These are phyloP conservation scores for Herpailurus yagouaroundi DNA, from an alignment of 2,113 vertebrate species.

Conservation along the genomic window DNA sequence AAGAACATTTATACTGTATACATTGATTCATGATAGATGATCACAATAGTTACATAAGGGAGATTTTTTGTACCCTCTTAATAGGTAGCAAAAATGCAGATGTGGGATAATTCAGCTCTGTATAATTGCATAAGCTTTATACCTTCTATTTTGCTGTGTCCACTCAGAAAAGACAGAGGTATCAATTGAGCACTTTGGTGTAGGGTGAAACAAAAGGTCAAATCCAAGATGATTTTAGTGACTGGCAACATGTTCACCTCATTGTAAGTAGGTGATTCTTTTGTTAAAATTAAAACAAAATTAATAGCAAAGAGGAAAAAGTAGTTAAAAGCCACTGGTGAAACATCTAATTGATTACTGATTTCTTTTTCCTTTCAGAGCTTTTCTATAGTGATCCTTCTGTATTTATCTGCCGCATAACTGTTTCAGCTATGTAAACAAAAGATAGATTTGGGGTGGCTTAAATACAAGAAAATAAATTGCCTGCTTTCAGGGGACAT, in stretches of 20 bases:
- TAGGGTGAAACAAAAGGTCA: not conserved
- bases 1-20: not conserved
- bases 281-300: not conserved
- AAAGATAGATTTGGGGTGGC: not conserved
- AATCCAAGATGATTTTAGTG: not conserved
- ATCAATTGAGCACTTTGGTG: not conserved
- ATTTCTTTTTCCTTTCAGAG: not conserved
- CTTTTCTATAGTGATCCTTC: not conserved
- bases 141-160: not conserved
- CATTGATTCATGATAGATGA: not conserved
- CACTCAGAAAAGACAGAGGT: not conserved
- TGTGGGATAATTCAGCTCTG: not conserved
- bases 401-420: not conserved
- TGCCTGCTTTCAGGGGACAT: not conserved
- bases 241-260: not conserved
- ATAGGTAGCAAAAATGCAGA: not conserved
- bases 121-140: not conserved
- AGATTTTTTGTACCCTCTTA: not conserved
- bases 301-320: not conserved
- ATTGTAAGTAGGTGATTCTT: not conserved
- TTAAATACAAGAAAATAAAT: slow-evolving; percentile 21
- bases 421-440: not conserved
- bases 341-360: not conserved
- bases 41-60: not conserved
- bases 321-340: not conserved